These are phyloP conservation scores for Nephotettix cincticeps DNA, from an alignment of 1,140 invertebrate species.

Conservation along the genomic window DNA sequence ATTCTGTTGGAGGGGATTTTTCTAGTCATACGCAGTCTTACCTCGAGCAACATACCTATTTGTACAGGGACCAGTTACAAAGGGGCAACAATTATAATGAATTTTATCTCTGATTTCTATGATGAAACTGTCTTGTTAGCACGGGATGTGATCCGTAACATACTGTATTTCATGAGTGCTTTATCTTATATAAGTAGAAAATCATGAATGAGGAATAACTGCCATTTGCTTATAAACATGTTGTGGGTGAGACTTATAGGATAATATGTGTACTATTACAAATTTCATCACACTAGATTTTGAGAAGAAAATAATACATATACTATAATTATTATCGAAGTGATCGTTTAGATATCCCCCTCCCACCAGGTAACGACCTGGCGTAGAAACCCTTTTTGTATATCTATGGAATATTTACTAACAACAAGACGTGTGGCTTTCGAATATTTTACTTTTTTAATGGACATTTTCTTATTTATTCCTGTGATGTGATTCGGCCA, in stretches of 20 bases:
- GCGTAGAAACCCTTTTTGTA: slow-evolving; percentile 30
- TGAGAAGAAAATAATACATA: slow-evolving; percentile 26
- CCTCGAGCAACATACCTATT: slow-evolving; percentile 23
- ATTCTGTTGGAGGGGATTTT: slow-evolving; percentile 22
- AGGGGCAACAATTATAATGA: slow-evolving; percentile 6
- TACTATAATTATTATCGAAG: slow-evolving; percentile 24
- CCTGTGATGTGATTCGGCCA: slow-evolving; percentile 29
- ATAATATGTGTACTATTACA: slow-evolving; percentile 26
- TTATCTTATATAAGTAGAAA: slow-evolving; percentile 29
- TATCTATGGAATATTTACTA: slow-evolving; percentile 34
- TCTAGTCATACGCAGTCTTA: slow-evolving; percentile 14
- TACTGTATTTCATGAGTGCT: slow-evolving; percentile 27
- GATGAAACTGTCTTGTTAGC: neutral
- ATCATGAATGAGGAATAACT: slow-evolving; percentile 31
- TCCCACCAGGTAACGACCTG: neutral
- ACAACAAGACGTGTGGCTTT: slow-evolving; percentile 31
- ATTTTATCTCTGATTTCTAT: slow-evolving; percentile 19
- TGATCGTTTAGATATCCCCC: slow-evolving; percentile 26
- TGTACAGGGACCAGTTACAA: slow-evolving; percentile 28
- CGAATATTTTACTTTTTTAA: slow-evolving; percentile 33
- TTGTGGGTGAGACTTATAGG: slow-evolving; percentile 30
- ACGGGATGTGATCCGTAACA: slow-evolving; percentile 4
- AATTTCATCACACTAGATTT: slow-evolving; percentile 25
- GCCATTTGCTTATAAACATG: slow-evolving; percentile 31
- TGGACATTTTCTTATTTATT: slow-evolving; percentile 32